Evolutionary conservation across 2,113 vertebrate species (phyloP).

Genomic region (Chrysemys picta): DNA sequence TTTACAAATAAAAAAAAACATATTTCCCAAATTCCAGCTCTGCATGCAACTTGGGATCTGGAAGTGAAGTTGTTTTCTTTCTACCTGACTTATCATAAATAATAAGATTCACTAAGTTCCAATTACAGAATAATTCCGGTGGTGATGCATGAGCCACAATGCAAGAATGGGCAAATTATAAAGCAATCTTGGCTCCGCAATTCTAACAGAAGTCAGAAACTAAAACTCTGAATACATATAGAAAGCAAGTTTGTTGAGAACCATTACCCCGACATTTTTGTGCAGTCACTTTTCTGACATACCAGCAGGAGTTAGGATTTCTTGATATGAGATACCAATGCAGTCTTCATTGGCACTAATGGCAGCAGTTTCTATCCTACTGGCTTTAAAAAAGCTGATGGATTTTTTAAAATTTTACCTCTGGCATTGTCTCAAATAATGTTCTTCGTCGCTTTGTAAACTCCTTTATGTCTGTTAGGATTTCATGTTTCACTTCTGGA

Average conservation of each 20-base stretch:
- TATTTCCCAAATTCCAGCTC: not conserved
- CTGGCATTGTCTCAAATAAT: conserved; percentile 90
- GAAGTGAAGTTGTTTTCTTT: not conserved
- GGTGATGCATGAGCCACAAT: not conserved
- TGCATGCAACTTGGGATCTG: not conserved
- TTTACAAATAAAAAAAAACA: not conserved
- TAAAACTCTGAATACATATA: not conserved
- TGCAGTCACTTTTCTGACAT: not conserved
- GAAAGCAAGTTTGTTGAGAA: not conserved
- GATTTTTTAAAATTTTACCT: conserved; percentile 80
- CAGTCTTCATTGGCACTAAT: not conserved
- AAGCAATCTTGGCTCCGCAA: not conserved
- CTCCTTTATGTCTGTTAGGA: conserved; percentile 96
- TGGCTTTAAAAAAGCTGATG: not conserved
- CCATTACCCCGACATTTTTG: not conserved
- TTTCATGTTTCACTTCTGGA: conserved; percentile 94
- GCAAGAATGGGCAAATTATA: not conserved
- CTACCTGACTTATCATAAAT: not conserved
- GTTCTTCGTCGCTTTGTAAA: conserved; percentile 93
- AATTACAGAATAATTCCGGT: not conserved
- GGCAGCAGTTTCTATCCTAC: not conserved
- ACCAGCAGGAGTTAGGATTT: not conserved
- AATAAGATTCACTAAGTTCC: not conserved
- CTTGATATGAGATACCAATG: not conserved
- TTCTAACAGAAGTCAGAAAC: not conserved